These are phyloP conservation scores for Phasia obesa DNA, from an alignment of 2,888 invertebrate genomes.

Conservation along the genomic window DNA sequence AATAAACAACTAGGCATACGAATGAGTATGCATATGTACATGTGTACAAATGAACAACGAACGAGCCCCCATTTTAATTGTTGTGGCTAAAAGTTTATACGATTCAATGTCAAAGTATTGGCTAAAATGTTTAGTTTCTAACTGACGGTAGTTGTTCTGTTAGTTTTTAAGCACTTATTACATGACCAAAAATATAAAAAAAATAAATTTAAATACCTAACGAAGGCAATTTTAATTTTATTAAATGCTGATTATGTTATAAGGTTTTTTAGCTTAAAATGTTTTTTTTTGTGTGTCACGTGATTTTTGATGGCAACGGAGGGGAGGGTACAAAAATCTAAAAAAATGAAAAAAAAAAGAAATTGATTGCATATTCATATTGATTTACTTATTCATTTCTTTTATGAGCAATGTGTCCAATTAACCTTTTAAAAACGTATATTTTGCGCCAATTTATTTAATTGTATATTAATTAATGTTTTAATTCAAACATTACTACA, in stretches of 20 bases:
- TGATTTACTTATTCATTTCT: neutral
- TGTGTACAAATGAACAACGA: conserved; percentile 40
- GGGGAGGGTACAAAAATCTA: too few species aligned
- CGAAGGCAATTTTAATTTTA: conserved; percentile 22
- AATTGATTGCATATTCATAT: conserved; percentile 10
- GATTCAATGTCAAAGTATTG: conserved; percentile 42
- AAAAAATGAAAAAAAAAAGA: conserved; percentile 7
- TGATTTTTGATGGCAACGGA: conserved; percentile 41
- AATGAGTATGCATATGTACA: neutral
- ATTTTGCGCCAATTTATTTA: too few species aligned
- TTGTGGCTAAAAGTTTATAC: conserved; percentile 19
- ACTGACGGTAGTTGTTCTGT: neutral
- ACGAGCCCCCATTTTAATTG: conserved; percentile 70
- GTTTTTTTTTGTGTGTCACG: conserved; percentile 31
- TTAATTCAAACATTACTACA: too few species aligned
- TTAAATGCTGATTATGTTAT: neutral
- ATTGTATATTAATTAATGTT: too few species aligned
- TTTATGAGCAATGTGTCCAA: too few species aligned
- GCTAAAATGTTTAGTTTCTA: conserved; percentile 24
- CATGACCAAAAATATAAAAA: conserved; percentile 24
- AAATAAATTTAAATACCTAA: neutral
- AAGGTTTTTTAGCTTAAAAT: too few species aligned
- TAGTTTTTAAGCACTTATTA: neutral
- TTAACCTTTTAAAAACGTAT: too few species aligned
- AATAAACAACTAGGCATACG: conserved; percentile 42